Evolutionary conservation across 1,140 invertebrate species (phyloP).

Genomic region (Laupala kohalensis): DNA sequence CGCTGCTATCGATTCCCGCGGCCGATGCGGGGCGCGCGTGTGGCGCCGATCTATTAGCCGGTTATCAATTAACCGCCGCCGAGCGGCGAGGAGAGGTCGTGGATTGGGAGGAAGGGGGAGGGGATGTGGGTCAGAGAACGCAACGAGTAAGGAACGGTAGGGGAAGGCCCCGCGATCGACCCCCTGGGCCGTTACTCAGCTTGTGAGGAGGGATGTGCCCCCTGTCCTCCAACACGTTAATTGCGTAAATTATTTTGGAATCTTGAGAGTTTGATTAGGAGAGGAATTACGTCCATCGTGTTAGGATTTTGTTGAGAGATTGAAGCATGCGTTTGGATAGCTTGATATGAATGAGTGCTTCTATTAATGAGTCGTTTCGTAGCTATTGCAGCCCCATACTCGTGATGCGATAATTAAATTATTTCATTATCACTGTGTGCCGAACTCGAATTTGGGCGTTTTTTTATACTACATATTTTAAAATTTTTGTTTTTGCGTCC

Average conservation of each 20-base stretch:
- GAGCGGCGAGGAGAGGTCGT: no score
- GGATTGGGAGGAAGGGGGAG: no score
- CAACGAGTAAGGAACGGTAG: neutral
- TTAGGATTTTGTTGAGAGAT: neutral
- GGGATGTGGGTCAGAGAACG: neutral
- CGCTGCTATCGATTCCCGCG: no score
- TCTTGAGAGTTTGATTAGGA: neutral
- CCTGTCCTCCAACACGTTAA: neutral
- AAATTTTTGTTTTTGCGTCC: no score
- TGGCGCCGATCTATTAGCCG: no score
- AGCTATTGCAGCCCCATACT: no score
- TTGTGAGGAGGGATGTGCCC: neutral
- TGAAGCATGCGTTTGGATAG: neutral
- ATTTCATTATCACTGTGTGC: no score
- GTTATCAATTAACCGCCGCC: no score
- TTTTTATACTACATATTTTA: no score
- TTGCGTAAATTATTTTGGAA: neutral
- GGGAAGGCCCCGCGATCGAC: neutral
- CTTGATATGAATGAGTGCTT: neutral
- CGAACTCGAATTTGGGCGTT: no score
- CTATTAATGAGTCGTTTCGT: neutral
- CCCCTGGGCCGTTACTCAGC: neutral
- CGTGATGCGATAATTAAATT: no score
- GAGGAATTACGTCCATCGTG: neutral
- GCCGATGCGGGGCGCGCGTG: no score